phyloP scores from a whole-genome alignment of 2,113 vertebrate species.

The Antechinus stuartii region DNA sequence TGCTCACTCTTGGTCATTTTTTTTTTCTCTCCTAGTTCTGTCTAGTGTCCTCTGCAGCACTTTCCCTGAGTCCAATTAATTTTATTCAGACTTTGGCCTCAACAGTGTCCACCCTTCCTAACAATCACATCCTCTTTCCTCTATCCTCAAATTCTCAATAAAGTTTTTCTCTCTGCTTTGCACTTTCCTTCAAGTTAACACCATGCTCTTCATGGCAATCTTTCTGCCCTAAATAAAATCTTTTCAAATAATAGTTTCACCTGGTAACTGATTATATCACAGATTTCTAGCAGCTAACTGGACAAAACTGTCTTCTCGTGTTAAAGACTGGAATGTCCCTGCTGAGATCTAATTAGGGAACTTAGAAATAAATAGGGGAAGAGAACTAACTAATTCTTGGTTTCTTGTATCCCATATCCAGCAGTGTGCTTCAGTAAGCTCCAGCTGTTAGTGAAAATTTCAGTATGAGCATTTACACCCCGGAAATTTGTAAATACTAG shows the following conservation, averaged over 20 bases:
- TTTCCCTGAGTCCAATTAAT: neutral
- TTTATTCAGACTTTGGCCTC: neutral
- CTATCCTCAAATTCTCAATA: neutral
- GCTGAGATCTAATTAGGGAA: neutral
- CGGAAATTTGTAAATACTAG: neutral
- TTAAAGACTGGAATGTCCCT: neutral
- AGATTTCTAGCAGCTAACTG: neutral
- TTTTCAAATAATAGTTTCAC: neutral
- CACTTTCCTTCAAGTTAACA: neutral
- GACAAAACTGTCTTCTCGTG: neutral
- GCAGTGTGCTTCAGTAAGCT: neutral
- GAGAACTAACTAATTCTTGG: neutral
- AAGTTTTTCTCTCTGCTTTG: neutral
- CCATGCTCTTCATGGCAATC: neutral
- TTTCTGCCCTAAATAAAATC: neutral
- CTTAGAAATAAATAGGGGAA: neutral
- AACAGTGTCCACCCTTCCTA: neutral
- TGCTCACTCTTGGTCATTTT: neutral
- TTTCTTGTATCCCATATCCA: neutral
- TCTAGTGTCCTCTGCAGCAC: neutral
- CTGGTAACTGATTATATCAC: neutral
- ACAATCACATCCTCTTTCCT: neutral
- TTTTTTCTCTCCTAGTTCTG: neutral
- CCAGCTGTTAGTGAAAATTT: neutral
- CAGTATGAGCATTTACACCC: neutral